phyloP scores from a whole-genome alignment of 2,888 invertebrate species.

The Alsophila aescularia region DNA sequence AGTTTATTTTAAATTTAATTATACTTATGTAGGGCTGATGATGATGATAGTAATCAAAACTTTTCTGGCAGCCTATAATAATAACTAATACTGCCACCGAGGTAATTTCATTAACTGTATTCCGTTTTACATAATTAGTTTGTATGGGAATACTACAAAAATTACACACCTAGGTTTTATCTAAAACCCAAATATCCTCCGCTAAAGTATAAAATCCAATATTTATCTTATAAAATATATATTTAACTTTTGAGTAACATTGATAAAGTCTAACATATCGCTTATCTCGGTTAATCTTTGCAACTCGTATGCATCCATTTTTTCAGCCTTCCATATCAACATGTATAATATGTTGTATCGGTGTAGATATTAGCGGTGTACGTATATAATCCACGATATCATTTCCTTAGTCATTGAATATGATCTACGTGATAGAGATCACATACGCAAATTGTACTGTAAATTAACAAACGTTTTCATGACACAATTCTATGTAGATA shows the following conservation, averaged over 20 bases:
- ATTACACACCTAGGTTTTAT: background rate
- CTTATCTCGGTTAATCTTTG: slow-evolving; percentile 9
- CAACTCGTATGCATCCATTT: slow-evolving; percentile 12
- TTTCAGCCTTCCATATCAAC: slow-evolving; percentile 2
- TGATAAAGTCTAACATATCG: background rate
- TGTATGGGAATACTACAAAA: no score
- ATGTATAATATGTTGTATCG: slow-evolving; percentile 5
- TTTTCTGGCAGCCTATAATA: no score
- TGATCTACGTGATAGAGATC: slow-evolving; percentile 66
- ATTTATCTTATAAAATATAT: background rate
- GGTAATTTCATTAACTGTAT: no score
- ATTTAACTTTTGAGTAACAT: background rate
- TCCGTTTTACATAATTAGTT: no score
- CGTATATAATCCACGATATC: slow-evolving; percentile 46
- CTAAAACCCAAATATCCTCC: background rate
- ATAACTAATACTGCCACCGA: no score
- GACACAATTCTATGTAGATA: background rate
- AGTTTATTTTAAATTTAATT: no score
- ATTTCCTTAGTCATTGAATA: slow-evolving; percentile 47
- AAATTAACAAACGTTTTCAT: slow-evolving; percentile 10
- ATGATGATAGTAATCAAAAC: no score
- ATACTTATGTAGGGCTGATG: no score
- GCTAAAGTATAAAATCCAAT: background rate
- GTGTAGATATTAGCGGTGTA: slow-evolving; percentile 16
- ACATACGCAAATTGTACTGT: slow-evolving; percentile 49